A percentile compares a stretch with the other conserved stretches of the same genome.
These are phyloP conservation scores for Poeciliopsis gracilis DNA, from an alignment of 2,797 vertebrate genomes.

Conservation along the genomic window DNA sequence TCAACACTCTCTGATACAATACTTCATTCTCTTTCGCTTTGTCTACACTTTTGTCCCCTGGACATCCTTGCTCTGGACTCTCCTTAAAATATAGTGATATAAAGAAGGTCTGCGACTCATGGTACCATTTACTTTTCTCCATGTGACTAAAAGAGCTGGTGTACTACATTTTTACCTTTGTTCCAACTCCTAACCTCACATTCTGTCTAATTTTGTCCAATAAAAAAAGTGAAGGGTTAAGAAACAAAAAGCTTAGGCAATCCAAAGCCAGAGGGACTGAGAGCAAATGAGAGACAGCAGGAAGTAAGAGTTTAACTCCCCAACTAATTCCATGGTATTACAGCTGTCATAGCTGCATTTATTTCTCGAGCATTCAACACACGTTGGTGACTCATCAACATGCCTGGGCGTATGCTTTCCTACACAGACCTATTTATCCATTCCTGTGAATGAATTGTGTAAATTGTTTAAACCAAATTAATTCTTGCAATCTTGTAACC, in stretches of 20 bases:
- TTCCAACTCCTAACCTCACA: slow-evolving; percentile 22
- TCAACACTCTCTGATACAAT: not conserved
- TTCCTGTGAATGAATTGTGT: slow-evolving; percentile 32
- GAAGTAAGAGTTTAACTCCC: slow-evolving; percentile 56
- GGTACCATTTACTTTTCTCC: slow-evolving; percentile 45
- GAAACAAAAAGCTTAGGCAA: slow-evolving; percentile 20
- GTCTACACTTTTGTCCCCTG: slow-evolving; percentile 4
- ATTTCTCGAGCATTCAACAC: slow-evolving; percentile 43
- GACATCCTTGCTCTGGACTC: slow-evolving; percentile 4
- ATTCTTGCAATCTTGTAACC: slow-evolving; percentile 23
- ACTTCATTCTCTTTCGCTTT: slow-evolving; percentile 9
- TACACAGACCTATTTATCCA: slow-evolving; percentile 25
- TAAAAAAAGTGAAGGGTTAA: slow-evolving; percentile 10
- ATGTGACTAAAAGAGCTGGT: slow-evolving; percentile 24
- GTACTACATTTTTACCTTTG: slow-evolving; percentile 23
- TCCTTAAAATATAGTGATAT: not conserved
- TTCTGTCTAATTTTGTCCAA: slow-evolving; percentile 30
- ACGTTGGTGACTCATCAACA: slow-evolving; percentile 36
- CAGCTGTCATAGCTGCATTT: slow-evolving; percentile 61
- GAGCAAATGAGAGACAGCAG: slow-evolving; percentile 31
- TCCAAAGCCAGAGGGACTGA: not conserved
- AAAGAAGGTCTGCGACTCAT: slow-evolving; percentile 48
- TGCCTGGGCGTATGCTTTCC: slow-evolving; percentile 15
- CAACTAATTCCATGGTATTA: slow-evolving; percentile 58
- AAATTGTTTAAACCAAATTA: slow-evolving; percentile 49